Evolutionary conservation across 2,888 invertebrate genomes (phyloP).

Genomic region (Agrenia bidenticulata): DNA sequence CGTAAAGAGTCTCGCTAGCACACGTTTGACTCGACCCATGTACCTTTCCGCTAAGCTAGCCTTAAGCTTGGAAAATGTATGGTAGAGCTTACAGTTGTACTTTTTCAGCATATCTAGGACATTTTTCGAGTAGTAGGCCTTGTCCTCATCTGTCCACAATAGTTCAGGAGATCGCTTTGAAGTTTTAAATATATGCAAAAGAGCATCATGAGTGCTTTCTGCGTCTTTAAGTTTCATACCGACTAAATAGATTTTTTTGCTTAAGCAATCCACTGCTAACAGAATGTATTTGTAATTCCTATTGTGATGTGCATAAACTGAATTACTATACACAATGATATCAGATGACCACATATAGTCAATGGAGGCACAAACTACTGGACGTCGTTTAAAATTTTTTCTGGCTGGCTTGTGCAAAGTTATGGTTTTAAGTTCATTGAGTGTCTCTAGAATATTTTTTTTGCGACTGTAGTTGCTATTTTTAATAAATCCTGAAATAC

Average conservation of each 20-base stretch:
- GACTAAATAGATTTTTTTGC: not conserved
- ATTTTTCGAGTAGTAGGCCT: not conserved
- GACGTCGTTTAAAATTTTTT: not conserved
- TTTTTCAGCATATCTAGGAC: not conserved
- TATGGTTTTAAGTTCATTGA: slow-evolving; percentile 11
- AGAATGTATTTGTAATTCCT: not conserved
- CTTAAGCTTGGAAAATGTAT: not conserved
- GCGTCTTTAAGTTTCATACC: slow-evolving; percentile 12
- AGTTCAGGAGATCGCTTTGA: slow-evolving; percentile 9
- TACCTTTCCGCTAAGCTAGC: not conserved
- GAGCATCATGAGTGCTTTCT: not conserved
- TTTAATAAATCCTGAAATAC: not conserved
- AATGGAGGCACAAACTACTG: slow-evolving; percentile 4
- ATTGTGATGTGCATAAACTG: no score
- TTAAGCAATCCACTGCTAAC: not conserved
- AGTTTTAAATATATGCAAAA: slow-evolving; percentile 13
- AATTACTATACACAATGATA: slow-evolving; percentile 6
- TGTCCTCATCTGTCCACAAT: slow-evolving; percentile 11
- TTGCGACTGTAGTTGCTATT: not conserved
- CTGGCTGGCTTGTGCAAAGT: slow-evolving; percentile 11
- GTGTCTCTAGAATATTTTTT: not conserved
- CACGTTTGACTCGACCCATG: not conserved
- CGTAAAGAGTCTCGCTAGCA: not conserved
- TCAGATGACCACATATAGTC: slow-evolving; percentile 16
- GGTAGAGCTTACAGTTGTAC: not conserved